These are phyloP conservation scores for Amphiduros pacificus DNA, from an alignment of 2,888 invertebrate species.

Conservation along the genomic window DNA sequence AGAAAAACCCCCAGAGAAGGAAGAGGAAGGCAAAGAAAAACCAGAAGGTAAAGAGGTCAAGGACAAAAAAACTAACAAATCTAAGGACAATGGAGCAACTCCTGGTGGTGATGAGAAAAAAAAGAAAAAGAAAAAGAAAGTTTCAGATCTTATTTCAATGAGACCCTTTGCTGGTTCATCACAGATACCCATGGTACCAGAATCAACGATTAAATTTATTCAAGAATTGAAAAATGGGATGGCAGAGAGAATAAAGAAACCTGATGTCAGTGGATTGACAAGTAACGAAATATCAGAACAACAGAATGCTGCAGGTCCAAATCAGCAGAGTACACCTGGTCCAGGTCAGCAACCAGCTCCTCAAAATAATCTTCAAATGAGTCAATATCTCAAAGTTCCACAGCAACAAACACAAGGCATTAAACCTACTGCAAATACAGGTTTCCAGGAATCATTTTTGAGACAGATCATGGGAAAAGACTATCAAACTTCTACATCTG, in stretches of 20 bases:
- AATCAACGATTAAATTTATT: no score
- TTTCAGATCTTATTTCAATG: no score
- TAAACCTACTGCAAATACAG: no score
- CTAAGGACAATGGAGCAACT: neutral
- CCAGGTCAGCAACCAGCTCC: neutral
- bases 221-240: neutral
- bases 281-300: neutral
- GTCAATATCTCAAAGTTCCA: no score
- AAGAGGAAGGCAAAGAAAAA: neutral
- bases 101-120: neutral
- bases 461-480: no score
- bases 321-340: neutral
- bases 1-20: conserved; percentile 9
- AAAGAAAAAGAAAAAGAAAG: neutral
- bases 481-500: no score
- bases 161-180: no score
- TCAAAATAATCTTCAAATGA: neutral
- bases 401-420: no score
- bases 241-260: neutral
- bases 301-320: neutral
- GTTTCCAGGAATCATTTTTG: no score
- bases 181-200: no score
- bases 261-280: neutral
- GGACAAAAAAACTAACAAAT: neutral
- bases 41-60: neutral